Conservation (phyloP, 53 echinoderm and acorn worm species). For the Stichopus horrens region DNA sequence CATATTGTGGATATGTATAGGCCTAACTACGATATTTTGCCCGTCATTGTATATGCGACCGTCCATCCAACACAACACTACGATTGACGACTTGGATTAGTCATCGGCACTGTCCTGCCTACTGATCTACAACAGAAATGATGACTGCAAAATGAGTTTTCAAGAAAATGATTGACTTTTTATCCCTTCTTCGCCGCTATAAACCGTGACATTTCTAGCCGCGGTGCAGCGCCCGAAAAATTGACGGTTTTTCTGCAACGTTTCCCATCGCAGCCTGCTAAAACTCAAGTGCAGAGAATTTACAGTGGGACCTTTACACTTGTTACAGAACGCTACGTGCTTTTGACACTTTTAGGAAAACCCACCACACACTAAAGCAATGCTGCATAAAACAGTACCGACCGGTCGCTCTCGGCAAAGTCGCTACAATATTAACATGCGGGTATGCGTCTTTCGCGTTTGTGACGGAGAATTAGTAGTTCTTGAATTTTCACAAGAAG, state of each 20-base stretch:
- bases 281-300: slow-evolving; percentile 21
- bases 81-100: no score
- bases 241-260: slow-evolving; percentile 44
- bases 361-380: neutral
- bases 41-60: no score
- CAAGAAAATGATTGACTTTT: slow-evolving; percentile 19
- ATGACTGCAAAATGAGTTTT: neutral
- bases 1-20: no score
- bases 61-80: no score
- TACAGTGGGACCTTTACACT: slow-evolving; percentile 24
- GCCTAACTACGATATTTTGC: no score
- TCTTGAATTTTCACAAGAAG: neutral
- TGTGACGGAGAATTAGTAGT: neutral
- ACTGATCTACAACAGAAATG: neutral
- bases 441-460: neutral
- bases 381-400: neutral
- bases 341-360: slow-evolving; percentile 24
- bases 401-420: no score
- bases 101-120: no score
- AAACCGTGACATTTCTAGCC: slow-evolving; percentile 34
- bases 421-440: slow-evolving; percentile 24
- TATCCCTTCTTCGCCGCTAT: slow-evolving; percentile 13
- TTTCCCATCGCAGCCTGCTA: slow-evolving; percentile 29
- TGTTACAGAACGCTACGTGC: slow-evolving; percentile 18
- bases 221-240: slow-evolving; percentile 39